Percentiles rank a stretch among this genome's conserved stretches.
phyloP scores from a whole-genome alignment of 1,140 invertebrate species.

The Mercenaria mercenaria region DNA sequence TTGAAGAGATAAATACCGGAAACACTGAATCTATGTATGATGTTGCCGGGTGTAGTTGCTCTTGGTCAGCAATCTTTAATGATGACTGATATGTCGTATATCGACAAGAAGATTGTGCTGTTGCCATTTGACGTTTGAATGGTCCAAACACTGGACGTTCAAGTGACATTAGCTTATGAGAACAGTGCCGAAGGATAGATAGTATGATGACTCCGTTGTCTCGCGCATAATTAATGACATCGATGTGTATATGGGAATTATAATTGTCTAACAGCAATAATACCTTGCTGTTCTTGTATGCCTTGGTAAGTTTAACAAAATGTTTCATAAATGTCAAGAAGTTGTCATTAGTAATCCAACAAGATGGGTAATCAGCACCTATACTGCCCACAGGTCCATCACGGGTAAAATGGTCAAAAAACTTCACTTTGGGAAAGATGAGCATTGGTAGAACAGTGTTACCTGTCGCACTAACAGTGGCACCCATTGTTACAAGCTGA shows the following conservation, averaged over 20 bases:
- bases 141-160: constrained; percentile 60
- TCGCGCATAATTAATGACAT: constrained; percentile 76
- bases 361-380: constrained; percentile 58
- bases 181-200: constrained; percentile 69
- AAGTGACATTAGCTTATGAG: neutral
- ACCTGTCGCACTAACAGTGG: constrained; percentile 67
- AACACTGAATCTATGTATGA: constrained; percentile 1
- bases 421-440: constrained; percentile 82
- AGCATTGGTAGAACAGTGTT: constrained; percentile 78
- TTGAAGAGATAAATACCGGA: neutral
- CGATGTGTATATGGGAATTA: constrained; percentile 72
- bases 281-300: constrained; percentile 34
- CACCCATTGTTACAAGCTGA: constrained; percentile 49
- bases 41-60: neutral
- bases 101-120: constrained; percentile 75
- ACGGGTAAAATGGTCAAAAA: constrained; percentile 86
- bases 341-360: constrained; percentile 74
- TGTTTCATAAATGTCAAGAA: constrained; percentile 86
- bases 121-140: too few relatives aligned
- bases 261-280: constrained; percentile 64
- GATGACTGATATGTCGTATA: neutral
- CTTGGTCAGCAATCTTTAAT: neutral
- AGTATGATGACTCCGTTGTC: constrained; percentile 69
- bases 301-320: constrained; percentile 76
- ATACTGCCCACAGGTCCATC: constrained; percentile 11